Evolutionary conservation across 2,113 vertebrate species (phyloP), one percentile per base, ranked within the genome.

Genomic region (Apus apus): DNA sequence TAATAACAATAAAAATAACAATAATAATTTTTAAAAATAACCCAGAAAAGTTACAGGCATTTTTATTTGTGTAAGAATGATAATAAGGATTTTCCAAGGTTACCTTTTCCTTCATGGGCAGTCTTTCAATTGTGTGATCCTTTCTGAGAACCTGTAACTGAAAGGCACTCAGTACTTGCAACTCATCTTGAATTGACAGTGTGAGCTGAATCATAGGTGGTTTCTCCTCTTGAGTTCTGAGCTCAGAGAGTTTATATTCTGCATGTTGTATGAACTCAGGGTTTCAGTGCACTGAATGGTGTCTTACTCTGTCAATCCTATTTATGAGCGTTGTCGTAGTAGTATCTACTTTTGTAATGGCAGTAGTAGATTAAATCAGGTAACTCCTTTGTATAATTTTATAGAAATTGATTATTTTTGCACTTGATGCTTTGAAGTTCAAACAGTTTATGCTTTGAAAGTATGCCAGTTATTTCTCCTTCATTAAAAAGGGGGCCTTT

Each of bases 361-460:
- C 45, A 81, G 17, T 46, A 56, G 34, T 30, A 80, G 70, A 43
- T 84, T 18, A 82, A 94, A 51, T 94, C n/a, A 50, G 27, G 14
- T 60, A 66, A 92, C 43, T 85, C 56, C 43, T 75, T 86, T 51
- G 45, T 89, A 70, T 77, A 90, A 83, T 70, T 90, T 93, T 87
- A 83, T 62, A 82, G 81, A 90, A 95, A 53, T 48, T 7, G 11
- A 26, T 53, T 86, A 12, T 8, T 89, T 97, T 96, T 94, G 46
- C 56, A 46, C 51, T 70, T 89, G 81, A 40, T 89, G 34, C 66
- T 94, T 66, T 56, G 61, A 94, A 85, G 50, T 70, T 95, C 68
- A 89, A 92, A 90, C 4, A 56, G 13, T 15, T 90, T 88, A 88
- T 92, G 26, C 46, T 94, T 87, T 85, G 61, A 81, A 78, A 85